Evolutionary conservation across 1,140 invertebrate genomes (phyloP).

Genomic region (Drosophila navojoa): DNA sequence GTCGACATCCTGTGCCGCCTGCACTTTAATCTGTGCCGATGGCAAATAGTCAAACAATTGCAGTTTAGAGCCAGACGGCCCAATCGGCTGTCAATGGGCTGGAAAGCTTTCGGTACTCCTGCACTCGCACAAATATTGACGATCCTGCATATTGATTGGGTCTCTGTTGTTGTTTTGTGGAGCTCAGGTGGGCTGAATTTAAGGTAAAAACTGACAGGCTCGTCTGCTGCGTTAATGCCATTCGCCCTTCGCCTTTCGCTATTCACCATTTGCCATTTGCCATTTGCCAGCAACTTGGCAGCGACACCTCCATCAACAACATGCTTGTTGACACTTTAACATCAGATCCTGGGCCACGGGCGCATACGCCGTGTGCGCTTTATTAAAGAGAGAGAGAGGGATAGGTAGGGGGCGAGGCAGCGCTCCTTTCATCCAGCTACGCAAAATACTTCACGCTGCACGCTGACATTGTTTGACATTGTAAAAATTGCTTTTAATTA

Average conservation of each 20-base stretch:
- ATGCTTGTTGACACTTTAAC: constrained; percentile 72
- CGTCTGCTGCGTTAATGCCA: background rate
- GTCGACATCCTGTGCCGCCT: constrained; percentile 36
- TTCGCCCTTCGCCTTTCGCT: background rate
- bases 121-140: constrained; percentile 68
- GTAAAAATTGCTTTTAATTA: constrained; percentile 76
- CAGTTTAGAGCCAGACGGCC: constrained; percentile 31
- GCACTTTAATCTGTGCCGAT: constrained; percentile 4
- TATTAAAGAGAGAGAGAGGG: background rate
- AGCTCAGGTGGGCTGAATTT: no score
- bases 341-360: constrained; percentile 23
- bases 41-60: constrained; percentile 75
- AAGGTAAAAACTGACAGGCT: constrained; percentile 1
- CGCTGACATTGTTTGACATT: constrained; percentile 45
- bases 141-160: constrained; percentile 73
- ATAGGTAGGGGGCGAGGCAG: background rate
- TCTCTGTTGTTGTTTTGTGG: constrained; percentile 25
- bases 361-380: constrained; percentile 7
- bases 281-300: constrained; percentile 34
- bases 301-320: constrained; percentile 67
- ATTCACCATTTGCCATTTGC: background rate
- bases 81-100: constrained; percentile 50
- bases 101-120: constrained; percentile 58
- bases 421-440: constrained; percentile 41
- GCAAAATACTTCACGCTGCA: constrained; percentile 66